Conservation (phyloP, 2,113 vertebrate genomes). For the Pavo muticus region DNA sequence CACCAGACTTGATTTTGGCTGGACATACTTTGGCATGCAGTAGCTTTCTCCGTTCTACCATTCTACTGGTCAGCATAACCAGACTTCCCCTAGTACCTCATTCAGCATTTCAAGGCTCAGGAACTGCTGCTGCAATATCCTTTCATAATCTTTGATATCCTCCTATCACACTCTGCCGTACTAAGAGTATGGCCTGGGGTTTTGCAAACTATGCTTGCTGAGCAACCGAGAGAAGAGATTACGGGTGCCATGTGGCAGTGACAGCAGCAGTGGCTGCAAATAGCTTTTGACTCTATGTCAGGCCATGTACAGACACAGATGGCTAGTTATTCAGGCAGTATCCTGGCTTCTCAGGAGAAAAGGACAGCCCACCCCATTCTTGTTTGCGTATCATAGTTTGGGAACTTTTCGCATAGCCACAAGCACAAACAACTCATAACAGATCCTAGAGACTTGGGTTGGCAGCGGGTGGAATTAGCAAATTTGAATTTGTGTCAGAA, state of each 20-base stretch:
- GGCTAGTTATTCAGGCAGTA: background rate
- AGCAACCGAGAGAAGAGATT: background rate
- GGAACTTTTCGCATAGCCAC: background rate
- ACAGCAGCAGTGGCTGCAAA: background rate
- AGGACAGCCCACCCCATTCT: background rate
- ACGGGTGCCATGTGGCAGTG: background rate
- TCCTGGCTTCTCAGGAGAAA: background rate
- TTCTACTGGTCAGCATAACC: background rate
- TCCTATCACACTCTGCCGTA: background rate
- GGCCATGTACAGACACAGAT: conserved; percentile 1
- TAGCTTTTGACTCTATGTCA: background rate
- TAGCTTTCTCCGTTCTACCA: background rate
- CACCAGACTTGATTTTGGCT: background rate
- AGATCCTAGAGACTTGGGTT: background rate
- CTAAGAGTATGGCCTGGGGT: background rate
- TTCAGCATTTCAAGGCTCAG: background rate
- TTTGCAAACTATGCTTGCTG: background rate
- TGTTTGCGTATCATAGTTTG: background rate
- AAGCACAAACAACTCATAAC: background rate
- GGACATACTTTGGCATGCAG: background rate
- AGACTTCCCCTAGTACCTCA: background rate
- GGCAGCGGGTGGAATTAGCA: background rate
- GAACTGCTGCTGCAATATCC: conserved; percentile 1
- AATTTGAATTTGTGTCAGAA: background rate
- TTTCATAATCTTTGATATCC: background rate